Conservation (phyloP, 2,113 vertebrate species). For the Burhinus bistriatus region DNA sequence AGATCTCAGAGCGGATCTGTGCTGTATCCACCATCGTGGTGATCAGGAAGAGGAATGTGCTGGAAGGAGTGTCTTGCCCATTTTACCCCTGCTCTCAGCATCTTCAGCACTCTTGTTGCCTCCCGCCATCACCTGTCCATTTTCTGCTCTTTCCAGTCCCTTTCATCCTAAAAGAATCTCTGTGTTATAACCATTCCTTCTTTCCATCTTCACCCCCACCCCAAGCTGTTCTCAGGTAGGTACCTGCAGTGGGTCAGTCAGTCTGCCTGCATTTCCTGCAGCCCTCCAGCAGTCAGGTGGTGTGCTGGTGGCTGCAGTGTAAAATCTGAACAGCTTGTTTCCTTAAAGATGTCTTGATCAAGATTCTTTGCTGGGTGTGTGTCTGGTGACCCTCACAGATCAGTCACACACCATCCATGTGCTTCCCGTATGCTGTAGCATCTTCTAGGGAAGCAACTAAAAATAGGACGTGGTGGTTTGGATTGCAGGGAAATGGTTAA, state of each 20-base stretch:
- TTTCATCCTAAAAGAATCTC: neutral
- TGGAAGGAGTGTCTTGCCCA: neutral
- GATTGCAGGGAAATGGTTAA: conserved; percentile 55
- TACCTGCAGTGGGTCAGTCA: neutral
- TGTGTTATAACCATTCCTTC: neutral
- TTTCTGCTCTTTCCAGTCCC: neutral
- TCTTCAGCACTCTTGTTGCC: neutral
- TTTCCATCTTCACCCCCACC: neutral
- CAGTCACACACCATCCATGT: conserved; percentile 23
- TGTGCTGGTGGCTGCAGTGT: neutral
- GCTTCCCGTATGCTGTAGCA: conserved; percentile 18
- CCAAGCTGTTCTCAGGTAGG: neutral
- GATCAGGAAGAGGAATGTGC: neutral
- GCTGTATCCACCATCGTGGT: rapidly evolving
- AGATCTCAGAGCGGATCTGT: neutral
- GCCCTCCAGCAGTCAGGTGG: neutral
- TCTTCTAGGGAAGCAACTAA: conserved; percentile 48
- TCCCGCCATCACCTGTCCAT: neutral
- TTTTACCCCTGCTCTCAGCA: neutral
- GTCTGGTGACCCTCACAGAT: conserved; percentile 25
- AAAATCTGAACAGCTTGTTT: neutral
- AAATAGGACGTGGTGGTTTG: neutral
- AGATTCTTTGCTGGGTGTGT: neutral
- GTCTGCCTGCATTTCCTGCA: neutral
- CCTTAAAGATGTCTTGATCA: neutral